These are phyloP conservation scores for Distichodus sexfasciatus DNA, from an alignment of 2,797 vertebrate species.

Conservation along the genomic window DNA sequence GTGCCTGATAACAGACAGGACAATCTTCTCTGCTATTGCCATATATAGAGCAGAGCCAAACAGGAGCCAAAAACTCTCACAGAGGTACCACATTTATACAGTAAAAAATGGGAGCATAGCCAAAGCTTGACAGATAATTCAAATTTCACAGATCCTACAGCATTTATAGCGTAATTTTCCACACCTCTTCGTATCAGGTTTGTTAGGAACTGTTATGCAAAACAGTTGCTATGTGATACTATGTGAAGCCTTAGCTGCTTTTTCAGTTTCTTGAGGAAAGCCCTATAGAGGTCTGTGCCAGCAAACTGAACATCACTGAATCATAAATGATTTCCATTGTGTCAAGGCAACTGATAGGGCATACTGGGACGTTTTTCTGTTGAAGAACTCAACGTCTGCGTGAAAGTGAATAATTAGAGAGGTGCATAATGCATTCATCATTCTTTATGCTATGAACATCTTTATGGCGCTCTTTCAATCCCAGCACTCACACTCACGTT, in stretches of 20 bases:
- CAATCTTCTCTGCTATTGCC: neutral
- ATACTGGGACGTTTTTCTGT: constrained; percentile 7
- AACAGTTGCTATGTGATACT: constrained; percentile 37
- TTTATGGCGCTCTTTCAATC: neutral
- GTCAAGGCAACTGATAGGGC: constrained; percentile 11
- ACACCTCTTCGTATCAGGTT: constrained; percentile 19
- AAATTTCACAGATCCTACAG: no score
- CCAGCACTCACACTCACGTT: neutral
- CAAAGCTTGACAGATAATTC: no score
- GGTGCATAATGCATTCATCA: constrained; percentile 6
- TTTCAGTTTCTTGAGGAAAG: constrained; percentile 8
- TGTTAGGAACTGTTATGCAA: constrained; percentile 50
- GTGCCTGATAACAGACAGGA: neutral
- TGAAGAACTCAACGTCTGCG: constrained; percentile 20
- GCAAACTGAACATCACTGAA: constrained; percentile 15
- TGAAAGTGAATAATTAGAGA: constrained; percentile 10
- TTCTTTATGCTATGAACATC: neutral
- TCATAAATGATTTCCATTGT: neutral
- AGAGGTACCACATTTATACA: no score
- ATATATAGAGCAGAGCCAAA: constrained; percentile 17
- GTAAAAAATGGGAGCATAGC: no score
- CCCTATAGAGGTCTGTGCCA: constrained; percentile 3
- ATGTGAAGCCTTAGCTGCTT: constrained; percentile 20
- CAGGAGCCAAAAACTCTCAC: constrained; percentile 8
- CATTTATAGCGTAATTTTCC: no score